A percentile compares a stretch with the other conserved stretches of the same genome.
These are phyloP conservation scores for Rhinolophus sinicus DNA, from an alignment of 2,113 vertebrate species.

Conservation along the genomic window DNA sequence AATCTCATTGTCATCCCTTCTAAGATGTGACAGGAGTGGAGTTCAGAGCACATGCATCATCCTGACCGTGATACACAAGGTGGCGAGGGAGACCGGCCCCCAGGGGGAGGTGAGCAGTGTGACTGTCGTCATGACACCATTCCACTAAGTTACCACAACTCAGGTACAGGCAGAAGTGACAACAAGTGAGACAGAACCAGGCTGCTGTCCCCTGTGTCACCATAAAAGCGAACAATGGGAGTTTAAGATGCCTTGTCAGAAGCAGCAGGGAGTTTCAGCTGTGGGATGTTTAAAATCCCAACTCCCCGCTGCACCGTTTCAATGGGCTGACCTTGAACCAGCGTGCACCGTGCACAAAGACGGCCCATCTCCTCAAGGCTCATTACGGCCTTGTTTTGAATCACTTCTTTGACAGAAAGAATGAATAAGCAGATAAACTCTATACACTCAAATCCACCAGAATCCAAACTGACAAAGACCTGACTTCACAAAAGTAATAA, in stretches of 20 bases:
- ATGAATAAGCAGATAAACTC: accelerated
- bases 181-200: conserved; percentile 30
- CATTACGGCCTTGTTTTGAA: background rate
- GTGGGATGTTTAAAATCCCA: background rate
- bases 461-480: background rate
- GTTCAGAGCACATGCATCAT: conserved; percentile 51
- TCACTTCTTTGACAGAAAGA: background rate
- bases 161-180: conserved; percentile 49
- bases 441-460: background rate
- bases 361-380: accelerated
- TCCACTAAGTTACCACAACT: conserved; percentile 65
- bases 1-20: background rate
- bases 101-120: conserved; percentile 55
- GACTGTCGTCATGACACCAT: conserved; percentile 46
- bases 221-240: conserved; percentile 55
- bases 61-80: conserved; percentile 56
- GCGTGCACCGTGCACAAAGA: background rate
- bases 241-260: conserved; percentile 33
- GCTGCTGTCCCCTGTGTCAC: background rate
- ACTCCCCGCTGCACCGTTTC: background rate
- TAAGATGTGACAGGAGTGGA: background rate
- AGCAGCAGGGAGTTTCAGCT: conserved; percentile 63
- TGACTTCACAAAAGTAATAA: background rate
- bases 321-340: background rate
- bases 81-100: conserved; percentile 36